phyloP scores from a whole-genome alignment of 1,140 invertebrate genomes.

The Lasioglossum baleicum region DNA sequence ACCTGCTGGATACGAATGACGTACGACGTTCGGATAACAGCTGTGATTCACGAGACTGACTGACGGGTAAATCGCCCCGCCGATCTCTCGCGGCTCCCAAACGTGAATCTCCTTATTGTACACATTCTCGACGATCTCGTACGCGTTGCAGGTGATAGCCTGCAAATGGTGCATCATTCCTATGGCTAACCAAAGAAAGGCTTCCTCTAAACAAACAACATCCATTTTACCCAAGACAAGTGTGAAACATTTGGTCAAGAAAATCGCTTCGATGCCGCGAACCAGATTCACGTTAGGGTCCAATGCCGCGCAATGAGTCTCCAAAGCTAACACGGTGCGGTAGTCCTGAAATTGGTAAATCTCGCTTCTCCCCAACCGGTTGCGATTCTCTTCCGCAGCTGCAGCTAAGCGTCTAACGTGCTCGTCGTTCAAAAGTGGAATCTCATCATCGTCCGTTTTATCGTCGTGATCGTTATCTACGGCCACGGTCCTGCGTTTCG shows the following conservation, averaged over 20 bases:
- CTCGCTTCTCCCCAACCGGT: slow-evolving; percentile 21
- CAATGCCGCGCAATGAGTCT: slow-evolving; percentile 77
- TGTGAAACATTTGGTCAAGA: slow-evolving; percentile 80
- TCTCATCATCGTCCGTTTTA: slow-evolving; percentile 41
- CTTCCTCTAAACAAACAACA: slow-evolving; percentile 52
- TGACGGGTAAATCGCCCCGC: slow-evolving; percentile 83
- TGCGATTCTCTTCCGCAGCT: neutral
- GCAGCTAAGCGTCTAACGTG: slow-evolving; percentile 76
- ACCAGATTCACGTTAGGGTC: slow-evolving; percentile 79
- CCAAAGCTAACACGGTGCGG: slow-evolving; percentile 71
- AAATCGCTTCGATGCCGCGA: slow-evolving; percentile 80
- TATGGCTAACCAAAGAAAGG: slow-evolving; percentile 71
- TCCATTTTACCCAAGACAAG: slow-evolving; percentile 70
- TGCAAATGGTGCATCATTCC: slow-evolving; percentile 81
- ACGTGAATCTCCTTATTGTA: slow-evolving; percentile 67
- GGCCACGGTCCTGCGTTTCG: neutral
- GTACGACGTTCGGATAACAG: slow-evolving; percentile 82
- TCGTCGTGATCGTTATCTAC: neutral
- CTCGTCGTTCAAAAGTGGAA: slow-evolving; percentile 56
- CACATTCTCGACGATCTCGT: slow-evolving; percentile 82
- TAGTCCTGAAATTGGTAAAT: slow-evolving; percentile 71
- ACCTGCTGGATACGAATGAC: slow-evolving; percentile 79
- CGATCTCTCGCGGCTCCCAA: slow-evolving; percentile 78
- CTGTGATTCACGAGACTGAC: slow-evolving; percentile 84
- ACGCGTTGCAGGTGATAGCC: slow-evolving; percentile 84